Conservation (phyloP, 2,888 invertebrate genomes). For the Thymelicus sylvestris region DNA sequence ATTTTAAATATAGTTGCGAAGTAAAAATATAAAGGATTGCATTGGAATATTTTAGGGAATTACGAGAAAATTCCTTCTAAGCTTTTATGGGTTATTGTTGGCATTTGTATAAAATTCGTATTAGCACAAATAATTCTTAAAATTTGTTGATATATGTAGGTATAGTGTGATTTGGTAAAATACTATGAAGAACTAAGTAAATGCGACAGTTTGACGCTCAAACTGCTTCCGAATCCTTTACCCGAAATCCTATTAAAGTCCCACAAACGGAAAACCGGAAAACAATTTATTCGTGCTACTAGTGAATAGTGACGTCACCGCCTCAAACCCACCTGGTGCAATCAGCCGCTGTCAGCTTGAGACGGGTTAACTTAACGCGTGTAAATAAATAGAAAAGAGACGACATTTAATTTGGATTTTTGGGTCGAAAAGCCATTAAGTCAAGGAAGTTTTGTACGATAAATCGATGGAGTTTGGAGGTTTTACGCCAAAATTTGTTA, state of each 20-base stretch:
- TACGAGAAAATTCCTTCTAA: too few relatives aligned
- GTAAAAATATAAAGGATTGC: too few relatives aligned
- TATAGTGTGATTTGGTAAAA: too few relatives aligned
- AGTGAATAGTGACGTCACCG: constrained; percentile 53
- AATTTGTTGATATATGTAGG: too few relatives aligned
- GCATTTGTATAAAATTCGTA: too few relatives aligned
- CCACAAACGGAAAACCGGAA: constrained; percentile 43
- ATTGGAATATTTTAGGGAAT: too few relatives aligned
- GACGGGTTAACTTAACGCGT: constrained; percentile 51
- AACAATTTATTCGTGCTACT: constrained; percentile 48
- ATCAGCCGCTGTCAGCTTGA: constrained; percentile 59
- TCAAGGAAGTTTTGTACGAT: not conserved
- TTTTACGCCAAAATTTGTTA: not conserved
- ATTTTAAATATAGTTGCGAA: too few relatives aligned
- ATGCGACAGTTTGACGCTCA: not conserved
- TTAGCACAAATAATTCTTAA: too few relatives aligned
- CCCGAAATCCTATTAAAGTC: constrained; percentile 41
- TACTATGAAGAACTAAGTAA: not conserved
- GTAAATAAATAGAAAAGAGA: constrained; percentile 35
- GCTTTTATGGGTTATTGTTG: too few relatives aligned
- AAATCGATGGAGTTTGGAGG: not conserved
- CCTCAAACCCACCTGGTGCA: constrained; percentile 57
- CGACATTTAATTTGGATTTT: constrained; percentile 31
- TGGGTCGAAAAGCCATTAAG: constrained; percentile 27
- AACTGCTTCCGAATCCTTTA: constrained; percentile 12